Base-by-base conservation (phyloP, 2,888 invertebrate species). In the Megaustenia siamemsis region DNA sequence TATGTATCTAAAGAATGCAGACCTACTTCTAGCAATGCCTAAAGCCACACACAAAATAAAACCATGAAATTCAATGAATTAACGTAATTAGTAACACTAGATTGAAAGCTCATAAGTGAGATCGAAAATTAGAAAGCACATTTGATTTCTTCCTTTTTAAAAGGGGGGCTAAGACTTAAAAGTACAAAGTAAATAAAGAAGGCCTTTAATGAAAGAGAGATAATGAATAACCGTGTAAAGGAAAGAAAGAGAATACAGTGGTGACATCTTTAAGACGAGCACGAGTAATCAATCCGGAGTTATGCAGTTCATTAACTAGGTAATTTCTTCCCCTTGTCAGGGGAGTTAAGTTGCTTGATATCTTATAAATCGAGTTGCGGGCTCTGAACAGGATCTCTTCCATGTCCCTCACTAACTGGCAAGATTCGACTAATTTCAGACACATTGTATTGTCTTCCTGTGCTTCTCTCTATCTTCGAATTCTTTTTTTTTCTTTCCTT, bases 341-440 rank as follows among this genome's bases (percentile, higher is more conserved):
- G 66, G 68, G 68, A 68, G 68, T 35, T 68, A 68, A 68, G 68
- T 68, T 68, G 68, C 68, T 68, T 68, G 68, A 32, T 32, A 68
- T 68, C 68, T 68, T 68, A 32, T 68, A 68, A 68, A 68, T 68
- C 35, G 68, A 68, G 68, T 68, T 68, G 35, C 35, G 18, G 35
- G 68, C 68, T 38, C 68, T 32, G 32, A 68, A 68, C 68, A 38
- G 35, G 68, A 38, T 68, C 68, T 68, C 68, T 35, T 68, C 68
- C 68, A 35, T 32, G 68, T 32, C 21, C 68, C 35, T 68, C 35
- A 68, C 8, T 68, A 38, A 28, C 32, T 63, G 63, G n/a, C 28
- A 28, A 63, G 63, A n/a, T 15, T 2, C 35, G 15, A 38, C 68
- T 68, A 68, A 68, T 68, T 68, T 38, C 68, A 68, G 10, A 73